phyloP scores from a whole-genome alignment of 1,140 invertebrate species.

The Babylonia areolata region DNA sequence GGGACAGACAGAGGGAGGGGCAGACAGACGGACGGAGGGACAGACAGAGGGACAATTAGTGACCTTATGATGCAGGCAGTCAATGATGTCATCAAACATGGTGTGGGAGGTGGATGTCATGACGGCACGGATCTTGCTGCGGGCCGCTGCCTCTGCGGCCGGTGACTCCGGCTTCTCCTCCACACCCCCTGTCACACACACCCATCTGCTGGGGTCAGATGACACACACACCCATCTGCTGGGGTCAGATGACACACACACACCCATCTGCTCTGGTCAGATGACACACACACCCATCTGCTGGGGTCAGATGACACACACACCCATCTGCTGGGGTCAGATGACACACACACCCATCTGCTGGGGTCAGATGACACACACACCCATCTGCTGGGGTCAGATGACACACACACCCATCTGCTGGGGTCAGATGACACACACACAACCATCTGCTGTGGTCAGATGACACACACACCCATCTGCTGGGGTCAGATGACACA shows the following conservation, averaged over 20 bases:
- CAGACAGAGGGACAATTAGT: background rate
- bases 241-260: constrained; percentile 26
- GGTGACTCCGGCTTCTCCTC: background rate
- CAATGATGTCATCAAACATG: constrained; percentile 60
- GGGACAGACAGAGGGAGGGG: background rate
- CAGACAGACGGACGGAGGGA: background rate
- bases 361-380: no score
- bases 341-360: no score
- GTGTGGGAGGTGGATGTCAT: background rate
- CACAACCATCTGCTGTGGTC: no score
- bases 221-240: constrained; percentile 16
- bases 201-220: background rate
- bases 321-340: no score
- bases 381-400: no score
- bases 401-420: no score
- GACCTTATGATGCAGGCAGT: constrained; percentile 65
- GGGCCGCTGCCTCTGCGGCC: background rate
- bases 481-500: background rate
- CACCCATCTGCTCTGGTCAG: no score
- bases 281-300: constrained; percentile 9
- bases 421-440: no score
- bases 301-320: no score
- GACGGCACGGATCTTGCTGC: constrained; percentile 20
- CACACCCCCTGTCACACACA: constrained; percentile 19
- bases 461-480: no score